Conservation (phyloP, 1,140 invertebrate species). For the Paramacrobiotus metropolitanus region DNA sequence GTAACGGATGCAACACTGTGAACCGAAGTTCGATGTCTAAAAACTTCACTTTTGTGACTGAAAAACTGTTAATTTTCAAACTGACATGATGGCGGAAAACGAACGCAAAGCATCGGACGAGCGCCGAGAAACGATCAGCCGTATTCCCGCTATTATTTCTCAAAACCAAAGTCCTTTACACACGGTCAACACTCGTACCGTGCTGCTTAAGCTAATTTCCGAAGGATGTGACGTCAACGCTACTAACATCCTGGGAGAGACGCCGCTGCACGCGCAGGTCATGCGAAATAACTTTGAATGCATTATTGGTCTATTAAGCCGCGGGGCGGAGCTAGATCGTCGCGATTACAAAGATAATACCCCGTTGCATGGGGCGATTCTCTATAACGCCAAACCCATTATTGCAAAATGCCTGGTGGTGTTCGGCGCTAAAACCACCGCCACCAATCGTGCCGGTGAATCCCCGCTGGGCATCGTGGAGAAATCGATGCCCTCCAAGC, state of each 20-base stretch:
- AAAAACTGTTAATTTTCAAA: no score
- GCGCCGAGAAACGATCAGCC: no score
- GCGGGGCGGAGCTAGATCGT: slow-evolving; percentile 37
- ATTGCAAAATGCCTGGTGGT: slow-evolving; percentile 43
- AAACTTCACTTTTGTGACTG: no score
- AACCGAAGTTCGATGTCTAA: no score
- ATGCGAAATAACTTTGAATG: background rate
- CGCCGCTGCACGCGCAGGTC: background rate
- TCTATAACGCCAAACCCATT: background rate
- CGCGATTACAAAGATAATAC: slow-evolving; percentile 51
- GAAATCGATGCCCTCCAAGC: background rate
- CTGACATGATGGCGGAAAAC: no score
- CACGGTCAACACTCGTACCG: background rate
- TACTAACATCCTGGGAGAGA: background rate
- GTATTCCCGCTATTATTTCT: no score
- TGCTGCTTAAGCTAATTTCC: background rate
- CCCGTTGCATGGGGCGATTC: slow-evolving; percentile 46
- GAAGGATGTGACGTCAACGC: background rate
- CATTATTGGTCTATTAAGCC: slow-evolving; percentile 47
- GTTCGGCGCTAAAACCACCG: slow-evolving; percentile 64
- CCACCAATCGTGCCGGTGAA: slow-evolving; percentile 38
- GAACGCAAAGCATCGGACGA: no score
- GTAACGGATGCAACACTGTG: no score
- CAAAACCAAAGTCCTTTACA: background rate
- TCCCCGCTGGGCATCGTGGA: slow-evolving; percentile 49